These are phyloP conservation scores for Brachyalestes nurse DNA, from an alignment of 2,797 vertebrate genomes.

Conservation along the genomic window DNA sequence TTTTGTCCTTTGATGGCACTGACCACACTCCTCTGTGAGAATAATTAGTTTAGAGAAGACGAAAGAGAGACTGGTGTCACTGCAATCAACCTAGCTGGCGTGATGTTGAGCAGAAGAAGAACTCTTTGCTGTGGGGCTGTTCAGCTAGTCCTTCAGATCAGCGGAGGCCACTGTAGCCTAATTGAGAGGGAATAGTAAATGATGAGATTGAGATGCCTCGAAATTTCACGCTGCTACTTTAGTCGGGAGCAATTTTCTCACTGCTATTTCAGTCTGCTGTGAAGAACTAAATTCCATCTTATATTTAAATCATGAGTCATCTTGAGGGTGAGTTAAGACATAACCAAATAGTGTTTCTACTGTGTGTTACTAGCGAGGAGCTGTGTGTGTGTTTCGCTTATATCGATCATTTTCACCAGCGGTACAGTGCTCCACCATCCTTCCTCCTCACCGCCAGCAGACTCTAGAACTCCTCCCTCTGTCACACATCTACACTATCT, in stretches of 20 bases:
- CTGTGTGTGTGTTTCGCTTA: too few species aligned
- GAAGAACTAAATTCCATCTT: background rate
- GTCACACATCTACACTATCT: too few species aligned
- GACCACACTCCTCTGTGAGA: background rate
- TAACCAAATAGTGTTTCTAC: too few species aligned
- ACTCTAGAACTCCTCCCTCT: too few species aligned
- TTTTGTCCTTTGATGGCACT: too few species aligned
- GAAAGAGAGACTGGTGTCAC: background rate
- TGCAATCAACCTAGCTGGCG: background rate
- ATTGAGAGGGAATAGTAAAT: conserved; percentile 13
- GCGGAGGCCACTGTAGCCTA: background rate
- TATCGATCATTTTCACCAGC: too few species aligned
- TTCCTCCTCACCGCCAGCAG: too few species aligned
- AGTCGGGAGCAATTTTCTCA: background rate
- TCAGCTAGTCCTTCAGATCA: background rate
- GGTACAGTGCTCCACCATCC: too few species aligned
- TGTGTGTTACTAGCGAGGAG: too few species aligned
- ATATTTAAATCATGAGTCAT: background rate
- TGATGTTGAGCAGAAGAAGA: background rate
- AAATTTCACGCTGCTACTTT: background rate
- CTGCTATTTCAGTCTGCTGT: background rate
- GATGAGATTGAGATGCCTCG: background rate
- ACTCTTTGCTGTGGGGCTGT: background rate
- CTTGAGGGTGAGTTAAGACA: background rate
- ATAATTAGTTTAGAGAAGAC: background rate